Base-by-base conservation (phyloP, 2,888 invertebrate genomes). In the Apoderus coryli region DNA sequence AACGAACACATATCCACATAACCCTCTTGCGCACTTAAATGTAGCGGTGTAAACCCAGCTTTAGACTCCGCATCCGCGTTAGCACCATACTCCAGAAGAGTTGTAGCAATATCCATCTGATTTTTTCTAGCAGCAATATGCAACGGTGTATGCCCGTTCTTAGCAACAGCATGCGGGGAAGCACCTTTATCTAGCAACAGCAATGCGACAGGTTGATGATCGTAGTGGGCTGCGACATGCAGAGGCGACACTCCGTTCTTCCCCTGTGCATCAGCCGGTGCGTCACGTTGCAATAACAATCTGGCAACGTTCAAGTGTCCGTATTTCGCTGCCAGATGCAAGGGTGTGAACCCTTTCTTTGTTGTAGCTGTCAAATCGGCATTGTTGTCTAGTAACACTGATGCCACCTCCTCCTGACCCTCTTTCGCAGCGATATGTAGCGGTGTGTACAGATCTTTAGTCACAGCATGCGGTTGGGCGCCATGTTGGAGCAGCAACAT, bases 41-140 rank as follows among this genome's bases (percentile, higher is more conserved):
- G 96, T 24, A 84, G 50, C n/a, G 93, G 89, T 3, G 89, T 86
- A 61, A 95, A 96, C 1, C 95, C 95, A 14, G 92, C 86, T 57
- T 86, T 86, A 2, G 89, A 92, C 57, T 92, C 90, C 2, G 90
- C 85, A 48, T 86, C 78, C 1, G 89, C 78, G 48, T 88, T 79
- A 11, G 92, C 90, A 43, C 86, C 84, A 56, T 86, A 89, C 61
- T 93, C 89, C 42, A 98, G 63, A 32, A 98, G 67, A 22, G 88
- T 82, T 39, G 86, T 86, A 9, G 92, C 93, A 47, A 93, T 90
- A 48, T 95, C 93, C 67, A 93, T 85, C 67, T 79, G 90, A 65
- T 96, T 95, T 64, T 96, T 93, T 49, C 92, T 82, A 27, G 95
- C 92, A 31, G 95, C 92, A 57, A 98, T 95, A 62, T 98, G 96